These are phyloP conservation scores for Epiblema foenella DNA, from an alignment of 2,888 invertebrate genomes.

Conservation along the genomic window DNA sequence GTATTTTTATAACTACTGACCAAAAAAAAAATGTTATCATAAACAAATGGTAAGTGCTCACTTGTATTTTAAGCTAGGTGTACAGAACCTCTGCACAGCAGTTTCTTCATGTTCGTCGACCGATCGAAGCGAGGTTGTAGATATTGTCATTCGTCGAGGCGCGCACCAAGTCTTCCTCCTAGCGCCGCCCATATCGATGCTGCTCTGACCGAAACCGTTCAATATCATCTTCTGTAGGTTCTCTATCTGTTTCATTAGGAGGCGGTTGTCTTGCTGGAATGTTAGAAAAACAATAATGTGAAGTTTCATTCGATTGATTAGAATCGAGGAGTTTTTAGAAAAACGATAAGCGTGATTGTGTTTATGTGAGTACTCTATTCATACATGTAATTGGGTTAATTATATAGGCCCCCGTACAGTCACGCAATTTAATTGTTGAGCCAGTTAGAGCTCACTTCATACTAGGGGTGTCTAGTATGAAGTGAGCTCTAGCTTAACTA, in stretches of 20 bases:
- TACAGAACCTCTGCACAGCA: slow-evolving; percentile 64
- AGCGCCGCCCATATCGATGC: slow-evolving; percentile 57
- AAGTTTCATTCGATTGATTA: too few species aligned
- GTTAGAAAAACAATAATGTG: neutral
- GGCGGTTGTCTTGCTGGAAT: slow-evolving; percentile 69
- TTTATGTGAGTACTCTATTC: too few species aligned
- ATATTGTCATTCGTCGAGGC: slow-evolving; percentile 70
- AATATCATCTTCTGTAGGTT: slow-evolving; percentile 67
- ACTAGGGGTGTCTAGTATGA: too few species aligned
- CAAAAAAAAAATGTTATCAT: neutral
- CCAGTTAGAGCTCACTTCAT: too few species aligned
- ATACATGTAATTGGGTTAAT: too few species aligned
- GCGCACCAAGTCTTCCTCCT: slow-evolving; percentile 60
- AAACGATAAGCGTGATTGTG: too few species aligned
- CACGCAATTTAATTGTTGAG: too few species aligned
- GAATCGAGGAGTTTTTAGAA: too few species aligned
- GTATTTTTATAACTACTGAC: too few species aligned
- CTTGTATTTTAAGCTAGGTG: slow-evolving; percentile 76
- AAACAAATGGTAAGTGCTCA: slow-evolving; percentile 47
- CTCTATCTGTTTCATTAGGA: slow-evolving; percentile 68
- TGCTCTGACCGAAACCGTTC: slow-evolving; percentile 67
- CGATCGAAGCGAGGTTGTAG: slow-evolving; percentile 56
- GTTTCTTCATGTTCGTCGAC: slow-evolving; percentile 58
- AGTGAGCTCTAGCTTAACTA: too few species aligned
- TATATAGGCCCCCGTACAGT: too few species aligned